These are phyloP conservation scores for Drosophila multiciliata DNA, from an alignment of 2,888 invertebrate genomes.

Conservation along the genomic window DNA sequence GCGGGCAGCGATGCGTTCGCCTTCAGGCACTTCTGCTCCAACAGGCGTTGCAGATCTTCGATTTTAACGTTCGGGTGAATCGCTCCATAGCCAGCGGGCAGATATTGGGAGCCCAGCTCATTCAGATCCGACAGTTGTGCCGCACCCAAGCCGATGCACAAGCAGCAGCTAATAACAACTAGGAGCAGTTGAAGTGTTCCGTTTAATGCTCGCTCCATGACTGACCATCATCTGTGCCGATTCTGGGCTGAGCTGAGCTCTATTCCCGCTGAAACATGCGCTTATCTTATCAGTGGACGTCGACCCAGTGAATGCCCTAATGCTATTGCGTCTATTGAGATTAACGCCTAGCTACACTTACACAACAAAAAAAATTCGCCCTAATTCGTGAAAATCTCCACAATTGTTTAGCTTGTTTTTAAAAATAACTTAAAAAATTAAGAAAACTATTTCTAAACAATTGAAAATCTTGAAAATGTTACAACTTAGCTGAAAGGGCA, in stretches of 20 bases:
- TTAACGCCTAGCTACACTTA: slow-evolving; percentile 13
- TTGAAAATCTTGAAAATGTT: background rate
- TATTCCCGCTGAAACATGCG: background rate
- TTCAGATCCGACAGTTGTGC: slow-evolving; percentile 49
- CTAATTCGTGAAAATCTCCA: background rate
- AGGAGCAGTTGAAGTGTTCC: slow-evolving; percentile 30
- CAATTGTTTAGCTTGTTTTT: background rate
- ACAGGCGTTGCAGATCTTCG: slow-evolving; percentile 86
- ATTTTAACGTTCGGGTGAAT: slow-evolving; percentile 51
- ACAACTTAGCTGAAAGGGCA: background rate
- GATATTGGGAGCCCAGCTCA: slow-evolving; percentile 56
- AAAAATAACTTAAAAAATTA: background rate
- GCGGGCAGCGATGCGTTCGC: slow-evolving; percentile 86
- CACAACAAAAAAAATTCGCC: background rate
- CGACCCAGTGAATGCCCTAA: slow-evolving; percentile 1
- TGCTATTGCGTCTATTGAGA: slow-evolving; percentile 18
- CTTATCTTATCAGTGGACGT: slow-evolving; percentile 46
- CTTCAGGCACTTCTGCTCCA: slow-evolving; percentile 88
- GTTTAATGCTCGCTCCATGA: slow-evolving; percentile 53
- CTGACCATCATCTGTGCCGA: slow-evolving; percentile 21
- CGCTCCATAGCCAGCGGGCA: slow-evolving; percentile 59
- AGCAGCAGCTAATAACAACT: slow-evolving; percentile 12
- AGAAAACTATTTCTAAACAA: background rate
- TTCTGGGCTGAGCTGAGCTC: background rate
- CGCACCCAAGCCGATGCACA: slow-evolving; percentile 19